These are phyloP conservation scores for Perca fluviatilis DNA, from an alignment of 2,113 vertebrate genomes.

Conservation along the genomic window DNA sequence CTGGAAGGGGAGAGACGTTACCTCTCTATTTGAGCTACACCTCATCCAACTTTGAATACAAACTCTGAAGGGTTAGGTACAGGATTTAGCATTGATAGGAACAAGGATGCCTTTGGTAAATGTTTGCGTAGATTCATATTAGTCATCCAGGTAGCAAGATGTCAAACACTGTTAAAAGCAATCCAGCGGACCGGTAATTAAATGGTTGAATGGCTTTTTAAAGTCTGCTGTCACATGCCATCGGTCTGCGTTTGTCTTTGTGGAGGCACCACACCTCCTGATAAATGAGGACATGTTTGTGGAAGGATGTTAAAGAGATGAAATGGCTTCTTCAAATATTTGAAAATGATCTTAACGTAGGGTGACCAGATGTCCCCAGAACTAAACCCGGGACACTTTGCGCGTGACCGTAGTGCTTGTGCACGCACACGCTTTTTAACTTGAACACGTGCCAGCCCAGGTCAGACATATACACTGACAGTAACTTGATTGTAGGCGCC, in stretches of 20 bases:
- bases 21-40: too few species aligned
- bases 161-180: conserved; percentile 28
- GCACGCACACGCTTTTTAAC: too few species aligned
- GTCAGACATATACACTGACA: too few species aligned
- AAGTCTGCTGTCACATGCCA: conserved; percentile 22
- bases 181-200: conserved; percentile 8
- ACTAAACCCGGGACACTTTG: too few species aligned
- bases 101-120: neutral
- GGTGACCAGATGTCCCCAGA: too few species aligned
- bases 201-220: conserved; percentile 9
- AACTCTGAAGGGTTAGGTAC: neutral
- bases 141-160: conserved; percentile 16
- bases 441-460: too few species aligned
- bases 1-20: too few species aligned
- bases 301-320: neutral
- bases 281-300: conserved; percentile 13
- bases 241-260: neutral
- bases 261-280: neutral
- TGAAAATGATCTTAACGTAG: neutral
- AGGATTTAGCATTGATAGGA: conserved; percentile 10
- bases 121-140: conserved; percentile 8
- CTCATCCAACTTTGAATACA: neutral
- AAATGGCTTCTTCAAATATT: neutral
- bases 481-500: too few species aligned
- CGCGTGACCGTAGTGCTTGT: too few species aligned